These are phyloP conservation scores for Erythrocercus mccallii DNA, from an alignment of 2,113 vertebrate genomes.

Conservation along the genomic window DNA sequence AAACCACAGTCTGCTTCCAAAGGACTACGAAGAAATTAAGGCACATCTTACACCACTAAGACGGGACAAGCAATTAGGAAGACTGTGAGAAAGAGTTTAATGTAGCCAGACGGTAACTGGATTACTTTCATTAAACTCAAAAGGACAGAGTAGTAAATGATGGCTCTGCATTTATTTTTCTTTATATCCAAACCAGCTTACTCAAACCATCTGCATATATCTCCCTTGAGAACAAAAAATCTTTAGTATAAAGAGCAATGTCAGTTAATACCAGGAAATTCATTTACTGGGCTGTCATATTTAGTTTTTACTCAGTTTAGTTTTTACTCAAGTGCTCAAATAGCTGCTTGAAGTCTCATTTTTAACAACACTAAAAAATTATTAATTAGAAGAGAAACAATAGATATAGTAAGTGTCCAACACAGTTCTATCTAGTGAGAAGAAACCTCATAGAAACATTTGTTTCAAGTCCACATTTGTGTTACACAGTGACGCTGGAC, in stretches of 20 bases:
- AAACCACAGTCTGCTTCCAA: neutral
- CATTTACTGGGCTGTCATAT: neutral
- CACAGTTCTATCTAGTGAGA: neutral
- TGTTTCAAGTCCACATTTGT: neutral
- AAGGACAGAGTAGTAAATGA: neutral
- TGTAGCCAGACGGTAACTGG: neutral
- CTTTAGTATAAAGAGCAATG: neutral
- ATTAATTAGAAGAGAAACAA: neutral
- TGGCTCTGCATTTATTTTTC: neutral
- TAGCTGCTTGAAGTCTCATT: neutral
- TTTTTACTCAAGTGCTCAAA: neutral
- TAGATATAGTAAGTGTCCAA: neutral
- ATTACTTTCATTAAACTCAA: neutral
- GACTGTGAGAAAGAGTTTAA: neutral
- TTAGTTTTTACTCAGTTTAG: too few relatives aligned
- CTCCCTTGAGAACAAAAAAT: neutral
- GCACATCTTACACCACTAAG: neutral
- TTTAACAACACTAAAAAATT: neutral
- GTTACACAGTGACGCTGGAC: neutral
- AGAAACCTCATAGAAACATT: neutral
- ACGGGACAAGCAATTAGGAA: neutral
- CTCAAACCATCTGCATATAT: neutral
- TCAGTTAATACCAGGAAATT: neutral
- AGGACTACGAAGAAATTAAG: neutral
- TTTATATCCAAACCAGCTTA: neutral